These are phyloP conservation scores for Protophormia terraenovae DNA, from an alignment of 2,888 invertebrate genomes.

Conservation along the genomic window DNA sequence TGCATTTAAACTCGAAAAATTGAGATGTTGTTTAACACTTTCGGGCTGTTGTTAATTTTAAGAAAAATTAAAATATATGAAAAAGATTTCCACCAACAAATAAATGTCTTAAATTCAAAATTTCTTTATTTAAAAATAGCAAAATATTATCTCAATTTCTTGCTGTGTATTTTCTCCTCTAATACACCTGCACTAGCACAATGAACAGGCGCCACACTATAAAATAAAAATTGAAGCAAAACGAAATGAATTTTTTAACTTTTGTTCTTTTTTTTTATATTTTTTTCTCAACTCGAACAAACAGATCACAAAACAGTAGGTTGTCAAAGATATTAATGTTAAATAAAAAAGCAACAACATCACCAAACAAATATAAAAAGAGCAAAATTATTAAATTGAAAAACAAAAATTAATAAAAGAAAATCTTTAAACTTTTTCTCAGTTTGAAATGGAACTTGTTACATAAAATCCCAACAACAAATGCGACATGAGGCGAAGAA, in stretches of 20 bases:
- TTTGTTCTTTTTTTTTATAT: slow-evolving; percentile 23
- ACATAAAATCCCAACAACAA: slow-evolving; percentile 7
- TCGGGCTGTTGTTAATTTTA: too few species aligned
- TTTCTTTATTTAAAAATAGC: too few species aligned
- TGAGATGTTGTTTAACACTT: too few species aligned
- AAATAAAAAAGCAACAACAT: neutral
- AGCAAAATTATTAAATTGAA: slow-evolving; percentile 12
- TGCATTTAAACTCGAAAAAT: too few species aligned
- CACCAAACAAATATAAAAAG: neutral
- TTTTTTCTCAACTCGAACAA: slow-evolving; percentile 39
- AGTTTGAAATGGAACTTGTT: slow-evolving; percentile 22
- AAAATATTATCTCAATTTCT: slow-evolving; percentile 32
- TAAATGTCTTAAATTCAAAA: too few species aligned
- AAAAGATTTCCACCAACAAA: too few species aligned
- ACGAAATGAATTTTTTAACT: slow-evolving; percentile 48
- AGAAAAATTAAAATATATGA: too few species aligned
- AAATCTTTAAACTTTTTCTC: slow-evolving; percentile 25
- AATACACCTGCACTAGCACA: slow-evolving; percentile 59
- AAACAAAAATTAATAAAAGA: slow-evolving; percentile 25
- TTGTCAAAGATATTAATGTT: slow-evolving; percentile 63
- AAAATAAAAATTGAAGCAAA: slow-evolving; percentile 26
- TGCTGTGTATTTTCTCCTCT: slow-evolving; percentile 34
- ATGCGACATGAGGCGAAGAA: slow-evolving; percentile 4
- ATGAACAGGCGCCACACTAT: slow-evolving; percentile 54
- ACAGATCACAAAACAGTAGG: slow-evolving; percentile 54